These are phyloP conservation scores for Psococerastis gibbosa DNA, from an alignment of 2,888 invertebrate species.

Conservation along the genomic window DNA sequence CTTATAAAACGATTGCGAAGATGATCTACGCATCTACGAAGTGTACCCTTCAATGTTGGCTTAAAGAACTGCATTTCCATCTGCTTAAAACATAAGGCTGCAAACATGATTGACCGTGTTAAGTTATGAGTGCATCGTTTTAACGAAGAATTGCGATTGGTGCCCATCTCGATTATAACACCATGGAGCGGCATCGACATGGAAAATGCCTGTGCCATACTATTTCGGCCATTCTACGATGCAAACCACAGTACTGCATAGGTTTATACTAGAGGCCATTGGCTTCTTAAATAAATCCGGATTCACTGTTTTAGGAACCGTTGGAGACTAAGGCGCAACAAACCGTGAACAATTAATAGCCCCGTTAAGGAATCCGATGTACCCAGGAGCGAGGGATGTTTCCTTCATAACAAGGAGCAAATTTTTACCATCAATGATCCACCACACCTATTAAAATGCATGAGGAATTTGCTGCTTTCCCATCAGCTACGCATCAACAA, in stretches of 20 bases:
- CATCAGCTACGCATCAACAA: no score
- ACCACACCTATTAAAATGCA: neutral
- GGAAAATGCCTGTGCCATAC: neutral
- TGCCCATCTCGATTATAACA: neutral
- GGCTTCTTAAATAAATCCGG: neutral
- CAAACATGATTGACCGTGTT: neutral
- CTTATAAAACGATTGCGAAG: no score
- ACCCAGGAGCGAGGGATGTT: neutral
- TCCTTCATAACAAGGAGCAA: neutral
- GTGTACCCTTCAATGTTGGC: neutral
- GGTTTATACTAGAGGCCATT: neutral
- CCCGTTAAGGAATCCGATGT: neutral
- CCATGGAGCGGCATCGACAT: neutral
- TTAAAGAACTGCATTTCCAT: neutral
- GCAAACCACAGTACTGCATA: neutral
- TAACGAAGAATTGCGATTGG: slow-evolving; percentile 2
- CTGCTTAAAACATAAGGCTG: neutral
- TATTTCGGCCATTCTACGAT: neutral
- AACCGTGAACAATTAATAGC: neutral
- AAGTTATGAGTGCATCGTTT: neutral
- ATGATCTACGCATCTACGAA: neutral
- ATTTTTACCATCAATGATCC: neutral
- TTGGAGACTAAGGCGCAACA: neutral
- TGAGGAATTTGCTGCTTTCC: neutral
- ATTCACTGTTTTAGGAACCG: neutral